Conservation (phyloP, 2,797 vertebrate species). For the Ambastaia sidthimunki region DNA sequence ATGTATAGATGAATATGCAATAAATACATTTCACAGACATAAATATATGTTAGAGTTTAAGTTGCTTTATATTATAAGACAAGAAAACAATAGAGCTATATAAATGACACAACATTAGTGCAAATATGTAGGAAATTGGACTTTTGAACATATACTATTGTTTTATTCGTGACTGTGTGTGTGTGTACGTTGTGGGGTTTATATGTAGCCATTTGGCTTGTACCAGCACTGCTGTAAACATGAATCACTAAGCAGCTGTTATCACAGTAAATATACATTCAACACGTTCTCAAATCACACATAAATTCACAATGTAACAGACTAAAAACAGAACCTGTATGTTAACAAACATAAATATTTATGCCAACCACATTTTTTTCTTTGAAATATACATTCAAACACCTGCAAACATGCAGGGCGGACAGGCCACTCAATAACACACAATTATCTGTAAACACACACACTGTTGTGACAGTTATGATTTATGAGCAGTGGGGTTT, state of each 20-base stretch:
- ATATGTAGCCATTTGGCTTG: neutral
- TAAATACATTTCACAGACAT: no score
- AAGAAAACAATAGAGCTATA: no score
- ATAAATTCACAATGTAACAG: neutral
- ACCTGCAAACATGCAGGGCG: conserved; percentile 30
- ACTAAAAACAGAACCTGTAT: neutral
- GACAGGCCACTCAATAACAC: conserved; percentile 44
- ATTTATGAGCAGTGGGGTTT: conserved; percentile 72
- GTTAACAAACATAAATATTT: conserved; percentile 18
- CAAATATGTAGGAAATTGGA: no score
- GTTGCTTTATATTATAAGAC: no score
- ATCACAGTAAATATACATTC: conserved; percentile 18
- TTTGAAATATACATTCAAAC: conserved; percentile 30
- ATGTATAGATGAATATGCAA: no score
- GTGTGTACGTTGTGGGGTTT: conserved; percentile 6
- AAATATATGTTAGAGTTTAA: no score
- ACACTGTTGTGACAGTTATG: conserved; percentile 69
- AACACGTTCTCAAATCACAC: conserved; percentile 5
- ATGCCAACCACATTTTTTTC: neutral
- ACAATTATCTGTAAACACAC: conserved; percentile 36
- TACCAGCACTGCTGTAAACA: conserved; percentile 5
- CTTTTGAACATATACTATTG: no score
- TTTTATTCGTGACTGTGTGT: conserved; percentile 13
- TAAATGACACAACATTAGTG: no score
- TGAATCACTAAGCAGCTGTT: neutral